These are phyloP conservation scores for Nycticryphes semicollaris DNA, from an alignment of 2,113 vertebrate genomes.

Conservation along the genomic window DNA sequence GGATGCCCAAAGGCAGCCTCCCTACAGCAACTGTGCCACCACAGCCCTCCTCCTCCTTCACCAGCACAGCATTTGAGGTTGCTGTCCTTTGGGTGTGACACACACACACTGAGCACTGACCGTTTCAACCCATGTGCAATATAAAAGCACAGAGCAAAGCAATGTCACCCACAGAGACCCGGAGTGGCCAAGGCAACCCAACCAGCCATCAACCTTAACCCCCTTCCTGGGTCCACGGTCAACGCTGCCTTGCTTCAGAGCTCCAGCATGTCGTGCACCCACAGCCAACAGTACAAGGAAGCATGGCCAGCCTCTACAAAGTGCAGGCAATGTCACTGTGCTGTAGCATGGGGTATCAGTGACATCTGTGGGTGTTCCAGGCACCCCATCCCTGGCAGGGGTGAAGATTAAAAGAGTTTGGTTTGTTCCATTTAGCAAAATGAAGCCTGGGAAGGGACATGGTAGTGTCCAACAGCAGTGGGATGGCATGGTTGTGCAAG, in stretches of 20 bases:
- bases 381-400: not conserved
- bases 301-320: not conserved
- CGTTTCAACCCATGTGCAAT: not conserved
- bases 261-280: not conserved
- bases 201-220: not conserved
- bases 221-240: not conserved
- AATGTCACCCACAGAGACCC: not conserved
- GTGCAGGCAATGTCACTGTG: not conserved
- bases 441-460: not conserved
- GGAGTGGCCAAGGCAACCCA: not conserved
- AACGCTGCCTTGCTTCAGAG: not conserved
- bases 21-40: not conserved
- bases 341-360: not conserved
- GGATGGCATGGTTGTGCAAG: not conserved
- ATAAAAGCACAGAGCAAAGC: not conserved
- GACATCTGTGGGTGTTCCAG: not conserved
- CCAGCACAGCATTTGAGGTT: not conserved
- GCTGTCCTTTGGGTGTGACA: not conserved
- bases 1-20: not conserved
- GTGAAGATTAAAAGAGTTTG: not conserved
- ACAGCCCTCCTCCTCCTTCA: not conserved
- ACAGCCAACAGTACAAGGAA: not conserved
- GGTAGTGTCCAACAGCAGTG: accelerated
- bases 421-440: not conserved
- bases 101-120: not conserved